These are phyloP conservation scores for Streblospio benedicti DNA, from an alignment of 1,140 invertebrate genomes.

Conservation along the genomic window DNA sequence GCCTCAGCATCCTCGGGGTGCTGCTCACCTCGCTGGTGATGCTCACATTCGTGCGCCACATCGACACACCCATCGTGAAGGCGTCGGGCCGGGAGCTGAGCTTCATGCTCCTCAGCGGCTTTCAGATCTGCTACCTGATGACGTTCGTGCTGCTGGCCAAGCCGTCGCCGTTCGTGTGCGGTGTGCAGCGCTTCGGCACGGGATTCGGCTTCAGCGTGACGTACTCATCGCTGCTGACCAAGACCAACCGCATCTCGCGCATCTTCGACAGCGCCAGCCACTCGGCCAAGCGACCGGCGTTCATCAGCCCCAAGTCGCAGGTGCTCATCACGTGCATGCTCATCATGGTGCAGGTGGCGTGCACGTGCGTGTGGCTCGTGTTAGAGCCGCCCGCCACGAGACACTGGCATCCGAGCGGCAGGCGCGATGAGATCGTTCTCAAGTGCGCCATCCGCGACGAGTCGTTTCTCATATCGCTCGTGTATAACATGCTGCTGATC, in stretches of 20 bases:
- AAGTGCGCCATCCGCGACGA: constrained; percentile 66
- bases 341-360: constrained; percentile 32
- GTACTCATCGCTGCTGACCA: constrained; percentile 66
- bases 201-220: constrained; percentile 63
- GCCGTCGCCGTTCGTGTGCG: constrained; percentile 57
- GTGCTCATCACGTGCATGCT: constrained; percentile 58
- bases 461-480: constrained; percentile 18
- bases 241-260: constrained; percentile 67
- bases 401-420: constrained; percentile 74
- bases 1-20: constrained; percentile 51
- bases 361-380: constrained; percentile 77
- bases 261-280: constrained; percentile 67
- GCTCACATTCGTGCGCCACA: constrained; percentile 54
- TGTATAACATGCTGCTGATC: constrained; percentile 46
- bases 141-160: constrained; percentile 40
- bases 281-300: constrained; percentile 78
- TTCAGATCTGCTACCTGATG: constrained; percentile 41
- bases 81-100: constrained; percentile 44
- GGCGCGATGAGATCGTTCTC: constrained; percentile 81
- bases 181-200: constrained; percentile 56
- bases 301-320: constrained; percentile 88
- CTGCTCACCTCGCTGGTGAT: constrained; percentile 36
- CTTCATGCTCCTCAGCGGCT: constrained; percentile 45
- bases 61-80: constrained; percentile 45
- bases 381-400: constrained; percentile 75